These are phyloP conservation scores for Apis dorsata DNA, from an alignment of 1,140 invertebrate genomes.

Conservation along the genomic window DNA sequence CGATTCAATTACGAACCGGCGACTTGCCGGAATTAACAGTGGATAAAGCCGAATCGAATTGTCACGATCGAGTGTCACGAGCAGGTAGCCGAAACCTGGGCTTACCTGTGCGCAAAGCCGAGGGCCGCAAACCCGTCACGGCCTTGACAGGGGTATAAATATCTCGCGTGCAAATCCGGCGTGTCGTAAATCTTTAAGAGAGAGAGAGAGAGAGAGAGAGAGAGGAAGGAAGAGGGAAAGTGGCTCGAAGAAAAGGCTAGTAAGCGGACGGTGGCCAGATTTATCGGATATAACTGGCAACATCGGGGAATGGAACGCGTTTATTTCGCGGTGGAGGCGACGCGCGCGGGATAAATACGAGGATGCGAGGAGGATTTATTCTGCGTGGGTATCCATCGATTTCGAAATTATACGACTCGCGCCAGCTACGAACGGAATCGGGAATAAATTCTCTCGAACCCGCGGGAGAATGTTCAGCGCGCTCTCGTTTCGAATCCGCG, in stretches of 20 bases:
- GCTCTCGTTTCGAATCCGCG: background rate
- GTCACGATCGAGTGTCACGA: conserved; percentile 54
- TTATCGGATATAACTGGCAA: conserved; percentile 57
- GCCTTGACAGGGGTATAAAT: conserved; percentile 52
- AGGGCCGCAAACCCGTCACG: background rate
- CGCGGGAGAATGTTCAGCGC: background rate
- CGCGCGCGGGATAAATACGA: conserved; percentile 5
- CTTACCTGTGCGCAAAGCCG: background rate
- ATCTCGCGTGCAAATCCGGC: conserved; percentile 54
- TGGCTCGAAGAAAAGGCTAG: conserved; percentile 34
- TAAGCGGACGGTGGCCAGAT: conserved; percentile 25
- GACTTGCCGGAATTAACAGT: conserved; percentile 61
- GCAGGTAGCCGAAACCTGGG: background rate
- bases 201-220: background rate
- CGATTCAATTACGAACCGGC: conserved; percentile 65
- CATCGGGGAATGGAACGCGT: conserved; percentile 8
- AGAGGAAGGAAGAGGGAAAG: conserved; percentile 19
- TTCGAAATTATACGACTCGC: conserved; percentile 36
- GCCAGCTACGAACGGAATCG: background rate
- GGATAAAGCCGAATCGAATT: conserved; percentile 64
- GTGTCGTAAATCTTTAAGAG: conserved; percentile 59
- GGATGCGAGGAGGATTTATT: conserved; percentile 15
- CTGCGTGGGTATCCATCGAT: conserved; percentile 13
- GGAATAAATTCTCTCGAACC: background rate
- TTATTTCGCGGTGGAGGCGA: background rate